phyloP scores from a whole-genome alignment of 2,113 vertebrate species.

The Crotalus viridis region DNA sequence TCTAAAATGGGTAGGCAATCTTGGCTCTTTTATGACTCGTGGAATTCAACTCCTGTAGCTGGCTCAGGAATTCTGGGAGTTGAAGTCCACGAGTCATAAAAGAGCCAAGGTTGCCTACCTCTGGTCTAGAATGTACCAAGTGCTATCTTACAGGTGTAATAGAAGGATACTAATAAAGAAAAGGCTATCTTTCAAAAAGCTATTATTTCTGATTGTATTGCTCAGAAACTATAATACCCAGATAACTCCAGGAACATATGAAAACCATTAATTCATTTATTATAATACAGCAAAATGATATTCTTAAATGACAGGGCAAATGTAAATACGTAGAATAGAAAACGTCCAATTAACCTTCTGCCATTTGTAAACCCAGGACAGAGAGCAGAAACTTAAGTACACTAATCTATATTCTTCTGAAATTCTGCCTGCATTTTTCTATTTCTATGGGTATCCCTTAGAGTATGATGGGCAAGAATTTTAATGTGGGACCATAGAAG shows the following conservation, averaged over 20 bases:
- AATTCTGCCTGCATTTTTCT: background rate
- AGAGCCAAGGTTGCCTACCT: no score
- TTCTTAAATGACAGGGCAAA: background rate
- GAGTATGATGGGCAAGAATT: background rate
- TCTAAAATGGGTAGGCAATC: no score
- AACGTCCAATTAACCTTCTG: background rate
- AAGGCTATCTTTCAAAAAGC: background rate
- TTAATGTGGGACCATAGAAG: background rate
- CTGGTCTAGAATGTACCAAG: background rate
- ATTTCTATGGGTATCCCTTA: no score
- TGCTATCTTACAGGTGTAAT: background rate
- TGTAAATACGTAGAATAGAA: background rate
- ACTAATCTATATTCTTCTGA: background rate
- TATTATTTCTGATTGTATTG: background rate
- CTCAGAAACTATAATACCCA: background rate
- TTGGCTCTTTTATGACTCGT: no score
- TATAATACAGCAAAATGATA: background rate
- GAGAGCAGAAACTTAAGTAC: background rate
- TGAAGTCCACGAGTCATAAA: no score
- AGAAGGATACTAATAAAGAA: slow-evolving; percentile 10
- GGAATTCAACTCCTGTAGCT: no score
- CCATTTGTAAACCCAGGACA: background rate
- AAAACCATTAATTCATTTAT: background rate
- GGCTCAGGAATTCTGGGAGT: no score
- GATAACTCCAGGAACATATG: background rate